phyloP scores from a whole-genome alignment of 2,797 vertebrate genomes.

The Myotis daubentonii region DNA sequence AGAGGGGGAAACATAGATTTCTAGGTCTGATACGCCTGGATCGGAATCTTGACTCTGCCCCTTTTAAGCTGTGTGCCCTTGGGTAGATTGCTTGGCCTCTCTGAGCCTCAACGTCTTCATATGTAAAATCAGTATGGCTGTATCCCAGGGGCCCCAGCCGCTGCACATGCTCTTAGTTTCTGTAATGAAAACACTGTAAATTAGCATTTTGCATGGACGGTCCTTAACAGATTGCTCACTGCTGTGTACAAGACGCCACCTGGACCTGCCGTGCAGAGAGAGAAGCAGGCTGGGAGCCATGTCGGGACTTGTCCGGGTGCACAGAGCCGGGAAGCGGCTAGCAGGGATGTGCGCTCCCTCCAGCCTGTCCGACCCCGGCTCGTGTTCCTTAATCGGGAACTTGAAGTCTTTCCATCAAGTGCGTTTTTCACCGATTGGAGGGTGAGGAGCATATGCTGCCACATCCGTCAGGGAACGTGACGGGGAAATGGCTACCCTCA shows the following conservation, averaged over 20 bases:
- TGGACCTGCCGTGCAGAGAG: fast-evolving
- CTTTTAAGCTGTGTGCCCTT: not conserved
- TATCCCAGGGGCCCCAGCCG: not conserved
- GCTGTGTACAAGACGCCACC: fast-evolving
- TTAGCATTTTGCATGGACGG: not conserved
- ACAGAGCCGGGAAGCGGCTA: not conserved
- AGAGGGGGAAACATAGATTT: not conserved
- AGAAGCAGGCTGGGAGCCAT: not conserved
- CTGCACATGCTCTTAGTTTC: fast-evolving
- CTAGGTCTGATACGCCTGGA: not conserved
- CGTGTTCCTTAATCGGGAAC: not conserved
- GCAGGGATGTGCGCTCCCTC: not conserved
- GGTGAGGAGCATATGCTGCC: not conserved
- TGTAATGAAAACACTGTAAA: not conserved
- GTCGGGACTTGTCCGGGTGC: not conserved
- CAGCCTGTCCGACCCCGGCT: not conserved
- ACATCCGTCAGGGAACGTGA: fast-evolving
- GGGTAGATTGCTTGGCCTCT: not conserved
- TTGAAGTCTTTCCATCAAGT: not conserved
- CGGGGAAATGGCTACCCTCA: not conserved
- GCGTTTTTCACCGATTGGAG: fast-evolving
- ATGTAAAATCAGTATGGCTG: too few species aligned
- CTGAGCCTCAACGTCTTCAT: not conserved
- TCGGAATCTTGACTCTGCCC: not conserved
- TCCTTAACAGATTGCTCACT: not conserved